Evolutionary conservation across 2,888 invertebrate genomes (phyloP).

Genomic region (Myathropa florea): DNA sequence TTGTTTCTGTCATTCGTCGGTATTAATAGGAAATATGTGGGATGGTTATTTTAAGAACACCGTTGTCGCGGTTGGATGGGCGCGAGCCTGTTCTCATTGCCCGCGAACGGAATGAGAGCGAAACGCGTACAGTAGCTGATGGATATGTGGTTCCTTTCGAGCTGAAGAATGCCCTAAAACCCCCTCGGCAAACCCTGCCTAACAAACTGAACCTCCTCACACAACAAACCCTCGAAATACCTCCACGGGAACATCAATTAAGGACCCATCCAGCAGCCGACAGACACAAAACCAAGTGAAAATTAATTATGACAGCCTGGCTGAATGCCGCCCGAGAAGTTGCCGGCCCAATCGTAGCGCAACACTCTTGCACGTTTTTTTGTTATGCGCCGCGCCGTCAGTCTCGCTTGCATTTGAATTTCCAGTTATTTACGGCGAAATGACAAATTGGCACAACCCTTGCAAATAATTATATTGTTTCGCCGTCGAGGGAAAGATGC

Average conservation of each 20-base stretch:
- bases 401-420: conserved; percentile 45
- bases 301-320: conserved; percentile 41
- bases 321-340: conserved; percentile 7
- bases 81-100: background rate
- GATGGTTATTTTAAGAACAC: conserved; percentile 30
- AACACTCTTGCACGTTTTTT: conserved; percentile 16
- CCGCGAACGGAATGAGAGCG: background rate
- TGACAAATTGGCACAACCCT: conserved; percentile 67
- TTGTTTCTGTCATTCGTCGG: conserved; percentile 17
- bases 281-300: background rate
- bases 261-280: background rate
- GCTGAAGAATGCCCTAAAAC: no score
- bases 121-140: no score
- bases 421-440: conserved; percentile 62
- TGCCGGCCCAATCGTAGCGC: background rate
- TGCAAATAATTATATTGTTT: conserved; percentile 69
- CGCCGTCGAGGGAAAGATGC: background rate
- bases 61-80: background rate
- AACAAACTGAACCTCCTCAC: no score
- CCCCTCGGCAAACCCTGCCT: no score
- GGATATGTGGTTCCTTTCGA: background rate
- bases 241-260: background rate
- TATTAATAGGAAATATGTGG: conserved; percentile 46
- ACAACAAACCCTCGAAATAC: background rate
- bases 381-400: conserved; percentile 35